Percentiles rank a stretch among this genome's conserved stretches.
These are phyloP conservation scores for Steatocranus sp. DNA, from an alignment of 2,797 vertebrate species.

Conservation along the genomic window DNA sequence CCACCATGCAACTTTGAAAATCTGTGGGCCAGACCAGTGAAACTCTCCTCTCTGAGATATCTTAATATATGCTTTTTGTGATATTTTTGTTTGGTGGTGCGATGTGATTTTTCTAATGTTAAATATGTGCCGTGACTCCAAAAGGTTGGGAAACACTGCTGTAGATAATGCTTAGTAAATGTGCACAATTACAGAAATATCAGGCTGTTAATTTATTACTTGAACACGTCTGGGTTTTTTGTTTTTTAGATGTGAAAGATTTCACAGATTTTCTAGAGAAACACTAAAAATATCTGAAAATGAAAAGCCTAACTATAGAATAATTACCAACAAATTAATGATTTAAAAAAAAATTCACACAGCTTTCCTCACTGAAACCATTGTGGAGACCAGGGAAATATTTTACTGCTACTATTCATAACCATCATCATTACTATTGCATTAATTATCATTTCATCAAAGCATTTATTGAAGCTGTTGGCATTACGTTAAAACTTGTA, in stretches of 20 bases:
- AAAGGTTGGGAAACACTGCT: background rate
- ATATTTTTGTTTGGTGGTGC: background rate
- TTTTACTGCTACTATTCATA: too few relatives aligned
- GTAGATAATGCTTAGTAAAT: background rate
- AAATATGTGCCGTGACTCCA: background rate
- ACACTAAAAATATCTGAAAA: background rate
- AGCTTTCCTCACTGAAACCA: background rate
- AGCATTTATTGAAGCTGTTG: too few relatives aligned
- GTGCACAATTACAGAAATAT: background rate
- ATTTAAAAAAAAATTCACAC: background rate
- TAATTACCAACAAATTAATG: background rate
- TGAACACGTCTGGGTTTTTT: rapidly evolving
- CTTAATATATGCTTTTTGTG: background rate
- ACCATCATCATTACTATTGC: too few relatives aligned
- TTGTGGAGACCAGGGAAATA: too few relatives aligned
- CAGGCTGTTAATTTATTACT: background rate
- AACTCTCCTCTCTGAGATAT: background rate
- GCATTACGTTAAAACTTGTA: too few relatives aligned
- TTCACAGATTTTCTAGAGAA: background rate
- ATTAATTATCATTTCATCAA: too few relatives aligned
- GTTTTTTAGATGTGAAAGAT: background rate
- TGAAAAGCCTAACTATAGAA: background rate
- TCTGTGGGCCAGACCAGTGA: background rate
- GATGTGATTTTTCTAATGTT: background rate
- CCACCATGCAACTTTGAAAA: background rate